A percentile compares a stretch with the other conserved stretches of the same genome.
Conservation (phyloP, 2,888 invertebrate species). For the Archaeoteleia sp. region DNA sequence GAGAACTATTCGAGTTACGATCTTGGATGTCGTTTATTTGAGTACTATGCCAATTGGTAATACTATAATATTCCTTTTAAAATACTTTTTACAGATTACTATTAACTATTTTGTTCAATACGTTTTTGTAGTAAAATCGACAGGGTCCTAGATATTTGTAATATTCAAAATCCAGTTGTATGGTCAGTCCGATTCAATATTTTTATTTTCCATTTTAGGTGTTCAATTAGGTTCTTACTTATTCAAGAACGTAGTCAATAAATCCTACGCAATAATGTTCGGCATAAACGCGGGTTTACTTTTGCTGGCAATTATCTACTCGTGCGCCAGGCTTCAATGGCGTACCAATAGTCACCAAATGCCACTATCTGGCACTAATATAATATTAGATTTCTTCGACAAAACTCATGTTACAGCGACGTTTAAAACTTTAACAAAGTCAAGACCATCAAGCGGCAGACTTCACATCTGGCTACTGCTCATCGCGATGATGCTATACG, state of each 20-base stretch:
- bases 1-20: slow-evolving; percentile 86
- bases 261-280: slow-evolving; percentile 85
- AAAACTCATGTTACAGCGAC: slow-evolving; percentile 81
- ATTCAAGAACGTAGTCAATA: slow-evolving; percentile 78
- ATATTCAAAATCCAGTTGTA: no score
- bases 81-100: no score
- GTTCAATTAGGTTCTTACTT: slow-evolving; percentile 76
- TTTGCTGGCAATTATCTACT: slow-evolving; percentile 80
- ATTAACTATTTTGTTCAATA: no score
- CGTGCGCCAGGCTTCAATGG: slow-evolving; percentile 81
- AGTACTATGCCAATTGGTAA: slow-evolving; percentile 87
- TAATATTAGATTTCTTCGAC: slow-evolving; percentile 84
- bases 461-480: slow-evolving; percentile 82
- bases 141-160: no score
- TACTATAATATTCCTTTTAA: background rate
- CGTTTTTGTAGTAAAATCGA: no score
- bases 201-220: slow-evolving; percentile 17
- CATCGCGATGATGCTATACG: slow-evolving; percentile 85
- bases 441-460: slow-evolving; percentile 78
- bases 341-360: slow-evolving; percentile 81
- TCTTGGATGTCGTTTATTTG: slow-evolving; percentile 88
- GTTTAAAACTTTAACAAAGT: slow-evolving; percentile 79
- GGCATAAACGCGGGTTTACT: slow-evolving; percentile 81
- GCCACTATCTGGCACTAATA: slow-evolving; percentile 78
- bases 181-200: background rate